Conservation (phyloP, 2,888 invertebrate genomes). For the Drosophila paramelanica region DNA sequence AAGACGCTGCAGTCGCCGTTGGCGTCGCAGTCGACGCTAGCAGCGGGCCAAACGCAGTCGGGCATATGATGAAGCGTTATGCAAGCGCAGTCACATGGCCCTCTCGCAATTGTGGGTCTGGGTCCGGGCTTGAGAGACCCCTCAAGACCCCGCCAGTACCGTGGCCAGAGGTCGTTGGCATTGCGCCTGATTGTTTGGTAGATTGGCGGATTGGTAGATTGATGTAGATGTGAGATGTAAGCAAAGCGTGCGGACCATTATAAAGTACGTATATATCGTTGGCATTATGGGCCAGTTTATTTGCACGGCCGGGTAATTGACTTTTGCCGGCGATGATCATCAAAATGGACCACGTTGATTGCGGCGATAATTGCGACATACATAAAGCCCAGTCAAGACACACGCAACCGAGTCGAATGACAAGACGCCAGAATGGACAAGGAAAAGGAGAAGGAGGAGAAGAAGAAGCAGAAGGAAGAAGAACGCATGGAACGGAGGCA, state of each 20-base stretch:
- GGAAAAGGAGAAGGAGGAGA: slow-evolving; percentile 1
- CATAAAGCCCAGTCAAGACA: slow-evolving; percentile 34
- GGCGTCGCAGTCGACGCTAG: slow-evolving; percentile 10
- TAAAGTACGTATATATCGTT: neutral
- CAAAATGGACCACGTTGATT: slow-evolving; percentile 78
- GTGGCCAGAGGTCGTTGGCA: slow-evolving; percentile 41
- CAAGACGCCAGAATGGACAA: slow-evolving; percentile 19
- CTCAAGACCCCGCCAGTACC: neutral
- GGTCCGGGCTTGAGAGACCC: slow-evolving; percentile 18
- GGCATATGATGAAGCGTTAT: slow-evolving; percentile 47
- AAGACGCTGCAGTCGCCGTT: slow-evolving; percentile 36
- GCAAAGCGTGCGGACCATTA: slow-evolving; percentile 22
- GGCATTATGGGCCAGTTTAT: slow-evolving; percentile 42
- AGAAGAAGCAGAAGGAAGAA: slow-evolving; percentile 9
- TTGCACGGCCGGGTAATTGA: slow-evolving; percentile 64
- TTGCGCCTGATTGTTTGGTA: slow-evolving; percentile 11
- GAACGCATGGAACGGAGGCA: neutral
- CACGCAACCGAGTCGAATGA: slow-evolving; percentile 36
- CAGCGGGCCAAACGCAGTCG: slow-evolving; percentile 28
- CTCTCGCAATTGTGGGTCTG: slow-evolving; percentile 24
- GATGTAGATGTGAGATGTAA: slow-evolving; percentile 24
- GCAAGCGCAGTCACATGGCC: slow-evolving; percentile 40
- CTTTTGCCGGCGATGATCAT: slow-evolving; percentile 64
- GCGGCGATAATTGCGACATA: slow-evolving; percentile 74
- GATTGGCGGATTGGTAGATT: slow-evolving; percentile 15